Conservation (phyloP, 2,113 vertebrate genomes). For the Ptychochromis oligacanthus region DNA sequence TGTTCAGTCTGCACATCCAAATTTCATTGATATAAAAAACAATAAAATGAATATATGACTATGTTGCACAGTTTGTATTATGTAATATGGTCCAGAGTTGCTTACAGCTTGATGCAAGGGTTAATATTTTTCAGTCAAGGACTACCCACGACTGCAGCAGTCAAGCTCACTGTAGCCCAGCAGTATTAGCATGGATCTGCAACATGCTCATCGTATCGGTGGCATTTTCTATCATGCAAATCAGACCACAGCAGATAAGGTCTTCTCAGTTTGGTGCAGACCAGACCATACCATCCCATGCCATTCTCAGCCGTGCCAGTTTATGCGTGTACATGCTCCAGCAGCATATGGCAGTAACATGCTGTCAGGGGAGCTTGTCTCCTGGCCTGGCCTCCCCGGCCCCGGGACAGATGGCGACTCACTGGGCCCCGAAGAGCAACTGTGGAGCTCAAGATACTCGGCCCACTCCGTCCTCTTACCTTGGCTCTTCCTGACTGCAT, state of each 20-base stretch:
- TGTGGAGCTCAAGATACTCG: conserved; percentile 68
- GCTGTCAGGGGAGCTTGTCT: conserved; percentile 83
- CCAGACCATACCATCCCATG: conserved; percentile 22
- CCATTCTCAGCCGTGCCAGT: conserved; percentile 44
- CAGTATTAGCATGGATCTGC: not conserved
- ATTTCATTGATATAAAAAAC: no score
- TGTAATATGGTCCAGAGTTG: not conserved
- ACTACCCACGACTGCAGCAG: not conserved
- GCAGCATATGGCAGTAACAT: conserved; percentile 85
- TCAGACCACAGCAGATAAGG: conserved; percentile 25
- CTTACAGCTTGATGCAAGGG: not conserved
- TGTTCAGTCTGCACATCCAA: no score
- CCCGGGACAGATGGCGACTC: conserved; percentile 88
- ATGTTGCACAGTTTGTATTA: no score
- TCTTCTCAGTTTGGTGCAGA: conserved; percentile 38
- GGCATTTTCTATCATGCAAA: conserved; percentile 2
- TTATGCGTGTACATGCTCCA: conserved; percentile 43
- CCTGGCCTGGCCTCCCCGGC: conserved; percentile 78
- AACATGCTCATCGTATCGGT: not conserved
- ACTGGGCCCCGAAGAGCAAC: conserved; percentile 83
- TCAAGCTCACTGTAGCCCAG: not conserved
- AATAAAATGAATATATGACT: no score
- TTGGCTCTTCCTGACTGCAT: conserved; percentile 59
- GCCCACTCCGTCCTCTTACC: conserved; percentile 40
- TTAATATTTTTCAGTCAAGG: not conserved